phyloP scores from a whole-genome alignment of 2,797 vertebrate species.

The Enteromius mattozi region DNA sequence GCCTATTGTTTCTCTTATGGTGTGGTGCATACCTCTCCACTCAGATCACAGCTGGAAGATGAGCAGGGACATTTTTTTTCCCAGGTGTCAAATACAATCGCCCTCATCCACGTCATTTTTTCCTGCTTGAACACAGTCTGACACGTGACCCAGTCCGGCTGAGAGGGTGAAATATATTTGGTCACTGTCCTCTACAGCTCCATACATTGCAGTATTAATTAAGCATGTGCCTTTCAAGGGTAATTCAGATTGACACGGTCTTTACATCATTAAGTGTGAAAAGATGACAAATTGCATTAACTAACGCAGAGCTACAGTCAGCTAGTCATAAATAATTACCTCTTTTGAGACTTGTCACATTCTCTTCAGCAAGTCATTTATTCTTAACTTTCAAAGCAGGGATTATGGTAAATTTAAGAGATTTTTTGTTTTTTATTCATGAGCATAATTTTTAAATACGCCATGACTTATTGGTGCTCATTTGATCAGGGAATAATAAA shows the following conservation, averaged over 20 bases:
- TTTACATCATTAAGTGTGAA: constrained; percentile 76
- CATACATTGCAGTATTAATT: constrained; percentile 82
- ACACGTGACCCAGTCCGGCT: constrained; percentile 87
- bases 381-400: constrained; percentile 10
- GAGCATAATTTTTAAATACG: constrained; percentile 1
- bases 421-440: neutral
- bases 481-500: constrained; percentile 29
- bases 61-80: constrained; percentile 95
- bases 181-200: constrained; percentile 86
- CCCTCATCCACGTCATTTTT: constrained; percentile 89
- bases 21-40: constrained; percentile 71
- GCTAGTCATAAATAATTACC: constrained; percentile 32
- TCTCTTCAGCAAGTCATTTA: constrained; percentile 57
- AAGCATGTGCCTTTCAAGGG: constrained; percentile 76
- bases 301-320: constrained; percentile 65
- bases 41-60: constrained; percentile 71
- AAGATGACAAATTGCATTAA: constrained; percentile 73
- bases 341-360: constrained; percentile 51
- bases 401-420: neutral
- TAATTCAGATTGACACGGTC: constrained; percentile 81
- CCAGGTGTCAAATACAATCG: constrained; percentile 96
- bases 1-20: constrained; percentile 79
- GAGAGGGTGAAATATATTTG: constrained; percentile 88
- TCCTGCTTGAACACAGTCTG: constrained; percentile 69
- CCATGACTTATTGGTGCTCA: constrained; percentile 4